Evolutionary conservation across 2,888 invertebrate genomes (phyloP).

Genomic region (Ormyrus labotus): DNA sequence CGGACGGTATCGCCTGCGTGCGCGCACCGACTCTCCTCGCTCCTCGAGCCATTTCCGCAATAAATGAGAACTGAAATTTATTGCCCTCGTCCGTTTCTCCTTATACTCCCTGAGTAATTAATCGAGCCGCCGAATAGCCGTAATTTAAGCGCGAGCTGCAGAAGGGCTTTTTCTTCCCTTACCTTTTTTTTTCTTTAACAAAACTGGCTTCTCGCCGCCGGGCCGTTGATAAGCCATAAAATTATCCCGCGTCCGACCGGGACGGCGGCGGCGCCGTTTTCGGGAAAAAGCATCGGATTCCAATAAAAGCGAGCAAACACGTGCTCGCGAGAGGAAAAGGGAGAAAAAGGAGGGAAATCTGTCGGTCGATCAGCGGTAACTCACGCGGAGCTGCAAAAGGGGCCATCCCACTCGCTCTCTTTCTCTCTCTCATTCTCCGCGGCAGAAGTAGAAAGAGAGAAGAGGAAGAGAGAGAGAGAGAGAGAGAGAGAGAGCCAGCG

Average conservation of each 20-base stretch:
- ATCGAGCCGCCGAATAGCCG: constrained; percentile 67
- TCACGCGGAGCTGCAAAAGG: constrained; percentile 14
- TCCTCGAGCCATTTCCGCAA: constrained; percentile 22
- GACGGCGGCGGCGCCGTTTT: too few relatives aligned
- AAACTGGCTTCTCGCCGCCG: too few relatives aligned
- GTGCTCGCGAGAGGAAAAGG: constrained; percentile 4
- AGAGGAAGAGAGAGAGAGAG: background rate
- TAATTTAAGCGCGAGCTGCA: too few relatives aligned
- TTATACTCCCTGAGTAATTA: constrained; percentile 63
- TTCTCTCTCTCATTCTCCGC: too few relatives aligned
- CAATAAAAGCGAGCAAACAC: constrained; percentile 28
- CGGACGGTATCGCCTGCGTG: background rate
- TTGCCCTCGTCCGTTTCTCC: constrained; percentile 63
- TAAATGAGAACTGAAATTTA: constrained; percentile 35
- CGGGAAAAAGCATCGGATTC: background rate
- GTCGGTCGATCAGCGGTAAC: constrained; percentile 33
- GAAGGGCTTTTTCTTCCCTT: too few relatives aligned
- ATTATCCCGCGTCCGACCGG: too few relatives aligned
- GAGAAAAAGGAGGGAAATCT: background rate
- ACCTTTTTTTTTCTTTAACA: too few relatives aligned
- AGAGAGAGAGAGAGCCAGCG: background rate
- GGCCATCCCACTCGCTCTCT: constrained; percentile 2
- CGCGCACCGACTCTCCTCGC: too few relatives aligned
- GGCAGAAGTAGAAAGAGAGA: background rate
- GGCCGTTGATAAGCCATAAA: too few relatives aligned